Evolutionary conservation across 2,797 vertebrate genomes (phyloP).

Genomic region (Threskiornis aethiopicus): DNA sequence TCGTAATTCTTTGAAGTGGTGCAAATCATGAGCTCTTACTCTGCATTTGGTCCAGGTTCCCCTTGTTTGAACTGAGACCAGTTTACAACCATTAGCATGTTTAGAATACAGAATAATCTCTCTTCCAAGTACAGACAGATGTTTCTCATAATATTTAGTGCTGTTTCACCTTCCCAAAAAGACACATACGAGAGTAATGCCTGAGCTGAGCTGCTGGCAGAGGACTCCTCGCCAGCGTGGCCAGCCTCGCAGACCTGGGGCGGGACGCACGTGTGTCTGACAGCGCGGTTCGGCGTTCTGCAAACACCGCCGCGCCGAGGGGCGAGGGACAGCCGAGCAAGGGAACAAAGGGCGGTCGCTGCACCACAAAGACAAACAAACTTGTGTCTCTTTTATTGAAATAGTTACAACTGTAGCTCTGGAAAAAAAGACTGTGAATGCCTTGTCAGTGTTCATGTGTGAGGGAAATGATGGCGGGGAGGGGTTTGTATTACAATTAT

Average conservation of each 20-base stretch:
- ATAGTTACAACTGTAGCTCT: slow-evolving; percentile 52
- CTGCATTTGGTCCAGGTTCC: background rate
- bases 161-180: background rate
- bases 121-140: background rate
- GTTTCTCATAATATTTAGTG: background rate
- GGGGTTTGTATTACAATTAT: background rate
- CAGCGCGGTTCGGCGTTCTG: fast-evolving
- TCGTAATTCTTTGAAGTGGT: background rate
- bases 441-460: background rate
- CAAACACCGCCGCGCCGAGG: background rate
- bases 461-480: background rate
- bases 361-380: background rate
- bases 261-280: background rate
- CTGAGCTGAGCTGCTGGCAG: background rate
- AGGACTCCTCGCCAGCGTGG: fast-evolving
- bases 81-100: background rate
- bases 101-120: background rate
- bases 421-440: background rate
- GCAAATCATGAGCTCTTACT: background rate
- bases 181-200: background rate
- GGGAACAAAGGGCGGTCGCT: background rate
- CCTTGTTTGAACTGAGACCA: background rate
- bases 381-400: slow-evolving; percentile 58
- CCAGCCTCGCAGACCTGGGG: background rate
- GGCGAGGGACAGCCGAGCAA: background rate